phyloP scores from a whole-genome alignment of 2,797 vertebrate species.

The Selene dorsalis region DNA sequence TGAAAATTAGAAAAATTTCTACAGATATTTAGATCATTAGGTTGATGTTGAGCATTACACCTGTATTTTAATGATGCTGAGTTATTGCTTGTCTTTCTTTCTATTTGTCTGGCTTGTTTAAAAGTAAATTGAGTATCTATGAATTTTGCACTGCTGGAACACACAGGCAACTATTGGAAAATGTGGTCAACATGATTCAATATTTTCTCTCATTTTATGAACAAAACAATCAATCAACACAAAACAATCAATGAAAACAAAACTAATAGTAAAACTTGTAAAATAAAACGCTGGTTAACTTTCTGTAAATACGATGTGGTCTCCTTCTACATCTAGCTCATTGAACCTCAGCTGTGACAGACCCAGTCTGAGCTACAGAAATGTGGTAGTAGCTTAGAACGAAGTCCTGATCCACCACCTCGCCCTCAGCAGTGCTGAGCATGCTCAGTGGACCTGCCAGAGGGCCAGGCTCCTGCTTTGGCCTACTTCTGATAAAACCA shows the following conservation, averaged over 20 bases:
- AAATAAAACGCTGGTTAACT: not conserved
- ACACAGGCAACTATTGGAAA: not conserved
- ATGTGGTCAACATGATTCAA: too few species aligned
- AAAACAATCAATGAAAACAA: not conserved
- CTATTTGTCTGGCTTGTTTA: not conserved
- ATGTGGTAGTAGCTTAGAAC: constrained; percentile 35
- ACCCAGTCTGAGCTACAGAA: constrained; percentile 27
- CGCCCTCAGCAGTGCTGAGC: constrained; percentile 78
- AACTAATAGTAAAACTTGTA: not conserved
- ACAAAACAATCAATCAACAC: not conserved
- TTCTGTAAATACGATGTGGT: constrained; percentile 4
- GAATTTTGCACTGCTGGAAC: not conserved
- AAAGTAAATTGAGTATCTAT: not conserved
- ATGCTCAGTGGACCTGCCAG: constrained; percentile 84
- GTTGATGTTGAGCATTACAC: not conserved
- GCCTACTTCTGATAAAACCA: constrained; percentile 85
- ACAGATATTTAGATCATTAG: not conserved
- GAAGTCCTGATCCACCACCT: constrained; percentile 65
- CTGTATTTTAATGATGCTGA: not conserved
- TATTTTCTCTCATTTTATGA: not conserved
- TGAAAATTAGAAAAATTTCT: too few species aligned
- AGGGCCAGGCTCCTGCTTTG: constrained; percentile 81
- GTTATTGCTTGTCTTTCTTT: not conserved
- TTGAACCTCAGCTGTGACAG: constrained; percentile 30
- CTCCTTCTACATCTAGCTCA: constrained; percentile 5